Base-by-base conservation (phyloP, 2,113 vertebrate species). In the Okapia johnstoni region DNA sequence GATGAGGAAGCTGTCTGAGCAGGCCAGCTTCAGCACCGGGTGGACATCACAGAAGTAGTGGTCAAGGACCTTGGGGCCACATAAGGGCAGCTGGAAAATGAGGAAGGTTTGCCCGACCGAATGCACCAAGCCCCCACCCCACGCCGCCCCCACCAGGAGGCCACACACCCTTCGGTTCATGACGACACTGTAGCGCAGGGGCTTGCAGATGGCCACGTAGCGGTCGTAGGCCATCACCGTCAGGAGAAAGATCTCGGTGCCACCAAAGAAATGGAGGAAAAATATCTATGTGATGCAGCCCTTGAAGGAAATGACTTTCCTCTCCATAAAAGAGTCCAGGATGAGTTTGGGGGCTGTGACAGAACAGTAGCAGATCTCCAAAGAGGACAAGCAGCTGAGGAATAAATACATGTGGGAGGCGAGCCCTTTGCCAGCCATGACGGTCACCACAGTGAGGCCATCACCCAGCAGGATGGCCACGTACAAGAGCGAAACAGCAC, bases 351-450 rank as follows among this genome's bases (percentile, higher is more conserved):
- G 98, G 57, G 84, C 96, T n/a, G 97, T 98, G 70, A 97, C 92
- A 2, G 98, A 98, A 6, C 96, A 98, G 83, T 98, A 98, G n/a
- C 63, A 36, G 63, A 19, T 36, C 63, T 70, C 63, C 4, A 11
- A 17, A 5, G n/a, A 36, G 63, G 63, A 21, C 92, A 98, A 48
- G 26, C 54, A 97, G 58, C 98, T 81, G 12, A 98, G 97, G 61
- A 98, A 98, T 92, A 98, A 98, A 61, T 98, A 98, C 98, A 98
- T 96, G 43, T 97, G 98, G 12, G 98, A 98, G 19, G 88, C 88
- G 60, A 98, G 97, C 19, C 91, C 93, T 80, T 48, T 86, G 40
- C 95, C 95, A 46, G 76, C 88, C 79, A 79, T 26, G 36, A 98
- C 14, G 5, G 96, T 98, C 36, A 97, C 17, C 70, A 98, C 86